Evolutionary conservation across 2,797 vertebrate genomes (phyloP).

Genomic region (Danio jaintianensis): DNA sequence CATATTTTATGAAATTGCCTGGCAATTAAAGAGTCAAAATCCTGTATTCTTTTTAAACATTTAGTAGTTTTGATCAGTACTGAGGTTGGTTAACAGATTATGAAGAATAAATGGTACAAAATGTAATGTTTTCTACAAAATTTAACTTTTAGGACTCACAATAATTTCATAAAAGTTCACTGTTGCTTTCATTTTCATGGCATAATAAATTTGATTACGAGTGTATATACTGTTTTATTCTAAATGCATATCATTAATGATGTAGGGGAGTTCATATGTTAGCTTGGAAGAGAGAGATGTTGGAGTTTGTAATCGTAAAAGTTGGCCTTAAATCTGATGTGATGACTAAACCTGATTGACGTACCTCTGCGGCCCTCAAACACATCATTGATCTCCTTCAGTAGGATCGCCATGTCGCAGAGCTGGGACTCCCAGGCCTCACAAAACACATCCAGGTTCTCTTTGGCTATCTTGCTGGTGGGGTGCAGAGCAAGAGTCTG

Average conservation of each 20-base stretch:
- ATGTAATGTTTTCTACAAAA: too few species aligned
- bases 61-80: too few species aligned
- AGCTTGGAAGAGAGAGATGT: not conserved
- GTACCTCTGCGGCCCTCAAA: constrained; percentile 95
- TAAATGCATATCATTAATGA: not conserved
- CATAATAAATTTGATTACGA: not conserved
- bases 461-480: constrained; percentile 97
- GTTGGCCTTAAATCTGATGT: not conserved
- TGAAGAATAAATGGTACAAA: too few species aligned
- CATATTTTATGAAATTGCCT: too few species aligned
- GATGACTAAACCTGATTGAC: constrained; percentile 41
- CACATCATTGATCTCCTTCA: constrained; percentile 93
- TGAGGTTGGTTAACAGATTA: too few species aligned
- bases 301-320: not conserved
- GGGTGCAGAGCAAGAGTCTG: constrained; percentile 96
- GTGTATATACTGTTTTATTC: not conserved
- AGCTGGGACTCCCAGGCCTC: constrained; percentile 99
- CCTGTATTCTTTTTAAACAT: too few species aligned
- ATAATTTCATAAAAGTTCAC: too few species aligned
- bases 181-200: too few species aligned
- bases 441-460: constrained; percentile 98
- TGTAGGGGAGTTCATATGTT: not conserved
- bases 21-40: too few species aligned
- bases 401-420: constrained; percentile 90
- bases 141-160: too few species aligned